Evolutionary conservation across 53 echinoderm and acorn worm genomes (phyloP).

Genomic region (Antedon mediterranea): DNA sequence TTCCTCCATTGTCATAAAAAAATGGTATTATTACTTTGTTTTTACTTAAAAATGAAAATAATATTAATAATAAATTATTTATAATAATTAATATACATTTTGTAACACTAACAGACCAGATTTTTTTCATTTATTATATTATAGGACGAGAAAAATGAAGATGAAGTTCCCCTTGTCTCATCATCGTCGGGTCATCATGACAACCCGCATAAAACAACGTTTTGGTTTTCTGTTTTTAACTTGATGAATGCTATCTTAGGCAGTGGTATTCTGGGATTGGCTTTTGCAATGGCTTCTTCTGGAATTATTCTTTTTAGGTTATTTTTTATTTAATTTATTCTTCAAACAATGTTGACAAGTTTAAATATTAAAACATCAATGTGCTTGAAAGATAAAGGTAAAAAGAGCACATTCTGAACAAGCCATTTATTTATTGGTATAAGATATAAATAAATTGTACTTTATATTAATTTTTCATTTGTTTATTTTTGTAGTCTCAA

Average conservation of each 20-base stretch:
- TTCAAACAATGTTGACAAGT: no score
- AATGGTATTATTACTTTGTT: no score
- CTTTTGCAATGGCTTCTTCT: slow-evolving; percentile 77
- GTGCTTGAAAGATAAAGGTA: no score
- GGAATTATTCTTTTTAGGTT: slow-evolving; percentile 79
- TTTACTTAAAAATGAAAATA: no score
- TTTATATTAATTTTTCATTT: no score
- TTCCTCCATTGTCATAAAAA: no score
- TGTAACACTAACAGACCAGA: not conserved
- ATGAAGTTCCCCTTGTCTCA: not conserved
- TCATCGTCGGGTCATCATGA: not conserved
- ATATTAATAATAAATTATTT: no score
- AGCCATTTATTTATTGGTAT: no score
- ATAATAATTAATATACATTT: not conserved
- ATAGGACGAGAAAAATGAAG: not conserved
- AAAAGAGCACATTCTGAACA: no score
- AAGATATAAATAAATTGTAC: no score
- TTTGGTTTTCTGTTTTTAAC: slow-evolving; percentile 85
- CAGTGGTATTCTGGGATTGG: slow-evolving; percentile 78
- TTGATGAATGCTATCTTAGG: slow-evolving; percentile 94
- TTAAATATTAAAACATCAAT: no score
- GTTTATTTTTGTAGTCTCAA: no score
- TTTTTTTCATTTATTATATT: not conserved
- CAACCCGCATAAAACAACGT: slow-evolving; percentile 22
- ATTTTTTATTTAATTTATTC: not conserved